These are phyloP conservation scores for Muscicapa adusta DNA, from an alignment of 2,113 vertebrate species.

Conservation along the genomic window DNA sequence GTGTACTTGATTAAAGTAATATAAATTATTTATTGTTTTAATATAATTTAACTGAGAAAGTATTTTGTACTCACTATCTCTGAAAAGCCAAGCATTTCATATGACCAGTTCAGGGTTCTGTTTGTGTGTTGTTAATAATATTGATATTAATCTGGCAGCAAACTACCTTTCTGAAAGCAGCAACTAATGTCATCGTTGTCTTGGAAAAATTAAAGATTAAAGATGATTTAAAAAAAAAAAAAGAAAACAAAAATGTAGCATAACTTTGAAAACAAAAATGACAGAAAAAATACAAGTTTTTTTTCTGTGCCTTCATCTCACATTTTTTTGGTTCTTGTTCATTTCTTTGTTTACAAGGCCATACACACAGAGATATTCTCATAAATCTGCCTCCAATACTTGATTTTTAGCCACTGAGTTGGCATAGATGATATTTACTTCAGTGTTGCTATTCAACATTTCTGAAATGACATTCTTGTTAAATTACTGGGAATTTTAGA, in stretches of 20 bases:
- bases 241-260: background rate
- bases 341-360: background rate
- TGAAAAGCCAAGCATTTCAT: background rate
- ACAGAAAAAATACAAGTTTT: rapidly evolving
- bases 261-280: background rate
- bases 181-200: background rate
- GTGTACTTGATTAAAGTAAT: background rate
- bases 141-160: background rate
- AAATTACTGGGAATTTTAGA: background rate
- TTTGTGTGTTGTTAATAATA: background rate
- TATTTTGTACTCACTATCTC: background rate
- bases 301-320: background rate
- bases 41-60: background rate
- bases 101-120: background rate
- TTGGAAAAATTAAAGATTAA: background rate
- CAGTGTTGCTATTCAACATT: background rate
- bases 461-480: background rate
- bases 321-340: background rate
- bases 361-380: background rate
- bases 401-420: background rate
- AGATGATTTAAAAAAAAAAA: background rate
- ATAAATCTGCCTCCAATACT: background rate
- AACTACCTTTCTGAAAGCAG: background rate
- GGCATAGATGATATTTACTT: background rate
- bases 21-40: background rate